Evolutionary conservation across 2,113 vertebrate species (phyloP), one percentile per base, ranked within the genome.

Genomic region (Stigmatopora nigra): DNA sequence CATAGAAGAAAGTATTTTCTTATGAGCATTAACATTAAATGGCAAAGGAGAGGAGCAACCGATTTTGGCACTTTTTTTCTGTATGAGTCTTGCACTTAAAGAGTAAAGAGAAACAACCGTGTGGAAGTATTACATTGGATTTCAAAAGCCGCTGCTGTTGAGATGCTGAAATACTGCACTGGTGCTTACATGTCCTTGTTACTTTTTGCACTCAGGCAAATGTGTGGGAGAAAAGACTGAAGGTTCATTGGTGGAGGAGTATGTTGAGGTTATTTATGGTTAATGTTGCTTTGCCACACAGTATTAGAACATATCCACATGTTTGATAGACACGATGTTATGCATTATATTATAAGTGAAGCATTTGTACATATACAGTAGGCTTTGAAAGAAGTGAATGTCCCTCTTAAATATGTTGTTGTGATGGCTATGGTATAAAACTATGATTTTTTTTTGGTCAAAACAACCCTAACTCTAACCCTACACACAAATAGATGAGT

Each of bases 221-320:
- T 71, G 67, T 72, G 62, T 66, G 65, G 65, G 65, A 65, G 65
- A 68, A 16, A n/a, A 62, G 38, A 6, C 56, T 69, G 4, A 49
- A 61, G 58, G 59, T 67, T 60, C 17, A 63, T 25, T 61, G 11
- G 55, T 31, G 59, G 45, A 66, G 69, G 71, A 65, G 71, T 69
- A 47, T 41, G 45, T 64, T 36, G 35, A 67, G 59, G 70, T 64
- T 64, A 67, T 64, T 64, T 41, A 63, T 36, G 55, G 52, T 49
- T 22, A 17, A 65, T 65, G 66, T 63, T 63, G 6, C 38, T 35
- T 62, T 19, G 25, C 57, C 64, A 14, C 13, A 19, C 8, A 31
- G 25, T 49, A 14, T 25, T 41, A 41, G 13, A 56, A 63, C 25
- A 62, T 57, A 68, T 57, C 9, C 38, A 41, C 38, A 10, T 41